A percentile compares a stretch with the other conserved stretches of the same genome.
These are phyloP conservation scores for Cygnus atratus DNA, from an alignment of 2,113 vertebrate genomes.

Conservation along the genomic window DNA sequence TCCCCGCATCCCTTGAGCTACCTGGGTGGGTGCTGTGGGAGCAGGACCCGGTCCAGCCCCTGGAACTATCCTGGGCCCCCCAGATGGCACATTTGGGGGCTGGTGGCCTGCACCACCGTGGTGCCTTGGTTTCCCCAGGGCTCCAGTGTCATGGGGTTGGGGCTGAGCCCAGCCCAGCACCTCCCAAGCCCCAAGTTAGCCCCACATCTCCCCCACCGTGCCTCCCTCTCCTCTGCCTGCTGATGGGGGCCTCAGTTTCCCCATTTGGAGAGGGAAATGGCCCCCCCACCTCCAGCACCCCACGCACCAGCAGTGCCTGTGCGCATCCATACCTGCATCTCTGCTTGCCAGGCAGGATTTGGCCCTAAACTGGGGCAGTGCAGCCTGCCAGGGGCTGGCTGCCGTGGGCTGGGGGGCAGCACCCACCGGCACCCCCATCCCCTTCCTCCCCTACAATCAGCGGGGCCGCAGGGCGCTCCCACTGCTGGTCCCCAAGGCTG, in stretches of 20 bases:
- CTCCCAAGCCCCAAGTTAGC: accelerated
- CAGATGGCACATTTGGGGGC: no score
- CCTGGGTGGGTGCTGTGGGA: no score
- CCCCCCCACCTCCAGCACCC: accelerated
- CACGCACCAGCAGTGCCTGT: background rate
- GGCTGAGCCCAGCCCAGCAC: background rate
- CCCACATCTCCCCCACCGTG: background rate
- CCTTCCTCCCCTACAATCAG: background rate
- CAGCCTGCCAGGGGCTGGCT: background rate
- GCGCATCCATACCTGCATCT: no score
- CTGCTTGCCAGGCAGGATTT: background rate
- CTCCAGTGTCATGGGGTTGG: no score
- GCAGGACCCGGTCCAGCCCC: background rate
- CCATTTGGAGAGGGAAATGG: background rate
- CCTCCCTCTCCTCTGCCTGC: background rate
- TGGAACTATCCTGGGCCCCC: no score
- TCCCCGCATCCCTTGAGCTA: background rate
- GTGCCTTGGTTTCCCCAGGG: no score
- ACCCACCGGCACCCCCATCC: background rate
- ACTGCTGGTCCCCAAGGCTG: accelerated
- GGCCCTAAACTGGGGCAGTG: background rate
- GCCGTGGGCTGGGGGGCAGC: no score
- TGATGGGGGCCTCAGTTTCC: background rate
- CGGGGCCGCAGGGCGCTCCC: background rate
- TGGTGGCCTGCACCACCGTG: no score